Base-by-base conservation (phyloP, 1,140 invertebrate genomes). In the Diuraphis noxia region DNA sequence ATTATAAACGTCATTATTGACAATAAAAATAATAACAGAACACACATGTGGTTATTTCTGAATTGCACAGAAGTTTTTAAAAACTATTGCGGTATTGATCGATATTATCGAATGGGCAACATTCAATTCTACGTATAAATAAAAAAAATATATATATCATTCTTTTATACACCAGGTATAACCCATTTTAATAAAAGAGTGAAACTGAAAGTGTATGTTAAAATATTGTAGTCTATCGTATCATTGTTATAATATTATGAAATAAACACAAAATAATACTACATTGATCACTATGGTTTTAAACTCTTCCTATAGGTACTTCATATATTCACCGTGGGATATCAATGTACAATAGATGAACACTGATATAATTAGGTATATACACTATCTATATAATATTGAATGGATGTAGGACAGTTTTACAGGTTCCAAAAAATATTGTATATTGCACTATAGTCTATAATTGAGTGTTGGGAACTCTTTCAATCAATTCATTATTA, bases 281-380 rank as follows among this genome's bases (percentile, higher is more conserved):
- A 9, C 81, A 82, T 82, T 41, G 81, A 82, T 41, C 81, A 41
- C 41, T 82, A 82, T 82, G 81, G 81, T 41, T 17, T 41, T 82
- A 41, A 82, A 82, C 38, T 82, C 81, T 82, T 41, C 81, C 25
- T 82, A n/a, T n/a, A n/a, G n/a, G n/a, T n/a, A 82, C 23, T 82
- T 82, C 30, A 23, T 72, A n/a, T 82, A 41, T 82, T 82, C 81
- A 25, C 81, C 40, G 30, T 82, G 79, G 38, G 79, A 38, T 82
- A 41, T 41, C 30, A 41, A n/a, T 41, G 38, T 82, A 82, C 38
- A 82, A 82, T 25, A 82, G 30, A 82, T 82, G 30, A 43, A 82
- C 81, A 41, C 23, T 41, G 81, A 41, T 81, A 81, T 81, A 81
- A 81, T 81, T 81, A 81, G 38, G 36, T 81, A 30, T 81, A 30